Conservation (phyloP, 2,113 vertebrate genomes). For the Sapajus apella region DNA sequence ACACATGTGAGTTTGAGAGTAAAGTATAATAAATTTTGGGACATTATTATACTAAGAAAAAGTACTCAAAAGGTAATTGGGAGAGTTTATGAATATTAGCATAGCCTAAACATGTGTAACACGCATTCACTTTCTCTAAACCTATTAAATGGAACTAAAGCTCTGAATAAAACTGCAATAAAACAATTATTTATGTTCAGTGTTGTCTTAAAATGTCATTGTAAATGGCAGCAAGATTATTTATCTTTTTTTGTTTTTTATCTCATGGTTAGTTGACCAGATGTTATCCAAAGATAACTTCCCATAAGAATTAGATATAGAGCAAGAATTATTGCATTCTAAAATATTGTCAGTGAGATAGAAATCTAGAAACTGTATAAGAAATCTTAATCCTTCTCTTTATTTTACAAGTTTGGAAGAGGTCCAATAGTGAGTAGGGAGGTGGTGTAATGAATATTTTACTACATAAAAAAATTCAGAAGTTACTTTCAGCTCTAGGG, state of each 20-base stretch:
- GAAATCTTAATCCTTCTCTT: neutral
- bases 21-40: neutral
- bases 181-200: neutral
- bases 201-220: constrained; percentile 19
- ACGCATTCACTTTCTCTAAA: neutral
- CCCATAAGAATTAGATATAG: neutral
- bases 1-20: neutral
- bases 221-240: neutral
- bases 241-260: constrained; percentile 28
- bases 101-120: neutral
- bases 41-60: neutral
- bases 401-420: neutral
- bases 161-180: neutral
- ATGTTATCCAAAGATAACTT: neutral
- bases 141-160: neutral
- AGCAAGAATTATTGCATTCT: neutral
- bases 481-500: neutral
- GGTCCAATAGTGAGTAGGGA: neutral
- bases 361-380: neutral
- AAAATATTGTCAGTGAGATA: neutral
- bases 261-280: neutral
- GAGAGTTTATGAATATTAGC: neutral
- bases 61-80: neutral
- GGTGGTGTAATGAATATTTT: neutral
- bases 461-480: neutral